These are phyloP conservation scores for Eristalinus aeneus DNA, from an alignment of 2,888 invertebrate genomes.

Conservation along the genomic window DNA sequence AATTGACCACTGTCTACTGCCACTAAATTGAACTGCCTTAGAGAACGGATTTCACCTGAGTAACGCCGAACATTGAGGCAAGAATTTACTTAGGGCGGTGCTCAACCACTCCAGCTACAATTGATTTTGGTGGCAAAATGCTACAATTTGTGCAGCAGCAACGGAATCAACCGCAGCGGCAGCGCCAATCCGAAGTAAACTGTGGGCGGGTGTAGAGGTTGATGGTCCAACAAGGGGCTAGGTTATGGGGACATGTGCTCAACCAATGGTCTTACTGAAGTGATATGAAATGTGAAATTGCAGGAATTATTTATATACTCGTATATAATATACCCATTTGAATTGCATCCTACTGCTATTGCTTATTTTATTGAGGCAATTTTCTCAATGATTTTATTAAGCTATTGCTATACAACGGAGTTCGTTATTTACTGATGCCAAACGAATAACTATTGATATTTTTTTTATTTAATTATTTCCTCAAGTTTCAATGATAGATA, in stretches of 20 bases:
- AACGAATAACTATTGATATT: too few species aligned
- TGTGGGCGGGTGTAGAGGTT: slow-evolving; percentile 52
- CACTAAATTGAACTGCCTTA: slow-evolving; percentile 32
- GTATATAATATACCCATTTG: too few species aligned
- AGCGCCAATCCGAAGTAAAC: not conserved
- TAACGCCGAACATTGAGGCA: slow-evolving; percentile 15
- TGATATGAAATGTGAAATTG: slow-evolving; percentile 18
- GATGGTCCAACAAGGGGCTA: not conserved
- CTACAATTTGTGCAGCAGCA: slow-evolving; percentile 51
- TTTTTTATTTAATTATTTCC: too few species aligned
- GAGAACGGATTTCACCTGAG: slow-evolving; percentile 32
- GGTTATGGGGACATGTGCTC: slow-evolving; percentile 29
- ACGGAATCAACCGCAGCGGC: not conserved
- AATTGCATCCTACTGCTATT: slow-evolving; percentile 29
- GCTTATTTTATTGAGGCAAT: slow-evolving; percentile 29
- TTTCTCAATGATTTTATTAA: not conserved
- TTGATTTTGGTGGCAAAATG: slow-evolving; percentile 67
- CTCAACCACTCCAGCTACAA: slow-evolving; percentile 40
- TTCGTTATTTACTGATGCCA: too few species aligned
- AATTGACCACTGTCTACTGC: slow-evolving; percentile 55
- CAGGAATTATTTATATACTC: slow-evolving; percentile 50
- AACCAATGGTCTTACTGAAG: slow-evolving; percentile 12
- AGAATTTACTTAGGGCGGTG: slow-evolving; percentile 56
- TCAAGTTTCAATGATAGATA: too few species aligned
- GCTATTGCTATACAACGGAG: too few species aligned